These are phyloP conservation scores for Protobothrops mucrosquamatus DNA, from an alignment of 2,113 vertebrate genomes.

Conservation along the genomic window DNA sequence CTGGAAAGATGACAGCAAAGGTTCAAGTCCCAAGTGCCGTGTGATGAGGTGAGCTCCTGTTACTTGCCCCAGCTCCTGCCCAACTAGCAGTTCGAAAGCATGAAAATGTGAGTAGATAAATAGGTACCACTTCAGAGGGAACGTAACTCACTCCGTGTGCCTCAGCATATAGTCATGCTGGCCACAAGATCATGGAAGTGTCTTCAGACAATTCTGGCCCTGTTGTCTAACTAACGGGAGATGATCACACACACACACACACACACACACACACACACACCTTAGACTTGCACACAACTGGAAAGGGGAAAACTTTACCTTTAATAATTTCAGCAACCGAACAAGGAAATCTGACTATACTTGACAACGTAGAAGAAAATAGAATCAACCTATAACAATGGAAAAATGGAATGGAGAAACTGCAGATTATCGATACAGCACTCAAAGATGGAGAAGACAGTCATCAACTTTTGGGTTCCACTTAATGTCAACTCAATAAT, in stretches of 20 bases:
- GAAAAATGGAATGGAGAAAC: neutral
- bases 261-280: too few relatives aligned
- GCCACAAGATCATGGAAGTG: too few relatives aligned
- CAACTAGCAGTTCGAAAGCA: neutral
- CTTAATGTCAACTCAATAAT: neutral
- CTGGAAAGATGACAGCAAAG: neutral
- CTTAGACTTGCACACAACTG: neutral
- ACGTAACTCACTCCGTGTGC: neutral
- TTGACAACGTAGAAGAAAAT: neutral
- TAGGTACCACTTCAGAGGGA: neutral
- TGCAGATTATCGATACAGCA: neutral
- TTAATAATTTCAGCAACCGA: neutral
- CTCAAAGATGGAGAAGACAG: neutral
- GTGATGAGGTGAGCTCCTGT: neutral
- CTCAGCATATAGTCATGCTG: too few relatives aligned
- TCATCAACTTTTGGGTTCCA: neutral
- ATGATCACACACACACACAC: neutral
- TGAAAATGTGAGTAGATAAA: neutral
- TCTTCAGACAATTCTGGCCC: too few relatives aligned
- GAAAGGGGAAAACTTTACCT: neutral
- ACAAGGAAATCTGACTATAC: neutral
- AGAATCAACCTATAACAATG: neutral
- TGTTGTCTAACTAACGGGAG: neutral
- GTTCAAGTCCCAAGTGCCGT: neutral
- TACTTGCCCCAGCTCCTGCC: neutral